Evolutionary conservation across 2,888 invertebrate genomes (phyloP), one percentile per base, ranked within the genome.

Genomic region (Cataglyphis livida): DNA sequence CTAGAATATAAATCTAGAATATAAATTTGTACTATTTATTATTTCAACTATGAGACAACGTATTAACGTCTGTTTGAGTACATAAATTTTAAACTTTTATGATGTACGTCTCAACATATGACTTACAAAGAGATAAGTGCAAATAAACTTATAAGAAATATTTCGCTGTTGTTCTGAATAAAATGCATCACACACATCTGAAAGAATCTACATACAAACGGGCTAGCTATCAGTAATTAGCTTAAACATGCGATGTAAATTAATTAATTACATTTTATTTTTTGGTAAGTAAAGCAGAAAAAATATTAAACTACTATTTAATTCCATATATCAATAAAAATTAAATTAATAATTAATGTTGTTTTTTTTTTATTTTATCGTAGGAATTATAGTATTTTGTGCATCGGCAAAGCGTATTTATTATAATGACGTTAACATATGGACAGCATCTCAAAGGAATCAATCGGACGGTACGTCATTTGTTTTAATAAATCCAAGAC

Each of bases 401-500:
- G 57, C 21, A 3, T 21, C 54, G 6, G 12, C 76, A 6, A 21
- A 54, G n/a, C 38, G 1, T 54, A 32, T 57, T 54, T 41, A 76
- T 68, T 57, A n/a, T 38, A 38, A 76, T 41, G 21, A 76, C 18
- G 44, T 44, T 44, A 28, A 41, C 18, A 3, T n/a, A 1, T 15
- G 12, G 0, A 10, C 15, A 28, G 10, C 7, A 18, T 12, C 32
- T 6, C 48, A 7, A 62, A 57, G 3, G 2, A 57, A 32, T 38
- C 32, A 48, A 61, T 15, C 51, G 5, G 44, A 62, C 6, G 6
- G 48, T 2, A 12, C 62, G 18, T 9, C 59, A 0, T 87, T 84
- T 3, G 25, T 84, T 7, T 32, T 89, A 2, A 18, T 89, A 12
- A 87, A 78, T 65, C 84, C 87, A 0, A 73, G 38, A 10, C 87